phyloP scores from a whole-genome alignment of 2,888 invertebrate genomes.

The Choreutis nemorana region DNA sequence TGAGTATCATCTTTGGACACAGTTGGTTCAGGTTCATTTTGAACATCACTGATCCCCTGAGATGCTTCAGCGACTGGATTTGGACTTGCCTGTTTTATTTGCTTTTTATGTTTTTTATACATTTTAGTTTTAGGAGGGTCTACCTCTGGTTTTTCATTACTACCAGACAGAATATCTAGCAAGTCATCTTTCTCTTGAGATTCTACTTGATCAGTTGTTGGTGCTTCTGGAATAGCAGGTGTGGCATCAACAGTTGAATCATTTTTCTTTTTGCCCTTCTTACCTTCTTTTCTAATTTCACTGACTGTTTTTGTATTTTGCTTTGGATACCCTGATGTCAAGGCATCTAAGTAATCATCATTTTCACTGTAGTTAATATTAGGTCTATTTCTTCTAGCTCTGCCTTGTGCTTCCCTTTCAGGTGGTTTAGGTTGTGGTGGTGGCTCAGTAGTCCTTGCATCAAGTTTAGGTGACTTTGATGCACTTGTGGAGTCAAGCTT shows the following conservation, averaged over 20 bases:
- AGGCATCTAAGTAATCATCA: constrained; percentile 58
- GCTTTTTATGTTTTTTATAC: constrained; percentile 34
- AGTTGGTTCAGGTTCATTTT: constrained; percentile 11
- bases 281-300: constrained; percentile 49
- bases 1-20: constrained; percentile 10
- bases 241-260: constrained; percentile 25
- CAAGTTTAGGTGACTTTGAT: constrained; percentile 33
- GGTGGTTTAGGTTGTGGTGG: constrained; percentile 52
- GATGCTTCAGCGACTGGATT: constrained; percentile 17
- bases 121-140: constrained; percentile 23
- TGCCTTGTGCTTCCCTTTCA: constrained; percentile 35
- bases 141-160: constrained; percentile 21
- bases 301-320: constrained; percentile 40
- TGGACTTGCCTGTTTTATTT: constrained; percentile 42
- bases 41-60: constrained; percentile 3
- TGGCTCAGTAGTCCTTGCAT: constrained; percentile 37
- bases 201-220: constrained; percentile 26
- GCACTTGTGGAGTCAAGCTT: constrained; percentile 36
- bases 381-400: constrained; percentile 53
- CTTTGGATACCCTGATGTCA: constrained; percentile 48
- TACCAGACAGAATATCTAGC: constrained; percentile 40
- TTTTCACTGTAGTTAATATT: constrained; percentile 66
- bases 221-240: constrained; percentile 17
- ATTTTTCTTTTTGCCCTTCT: constrained; percentile 41
- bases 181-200: constrained; percentile 38